Evolutionary conservation across 2,113 vertebrate species (phyloP).

Genomic region (Seriola quinqueradiata): DNA sequence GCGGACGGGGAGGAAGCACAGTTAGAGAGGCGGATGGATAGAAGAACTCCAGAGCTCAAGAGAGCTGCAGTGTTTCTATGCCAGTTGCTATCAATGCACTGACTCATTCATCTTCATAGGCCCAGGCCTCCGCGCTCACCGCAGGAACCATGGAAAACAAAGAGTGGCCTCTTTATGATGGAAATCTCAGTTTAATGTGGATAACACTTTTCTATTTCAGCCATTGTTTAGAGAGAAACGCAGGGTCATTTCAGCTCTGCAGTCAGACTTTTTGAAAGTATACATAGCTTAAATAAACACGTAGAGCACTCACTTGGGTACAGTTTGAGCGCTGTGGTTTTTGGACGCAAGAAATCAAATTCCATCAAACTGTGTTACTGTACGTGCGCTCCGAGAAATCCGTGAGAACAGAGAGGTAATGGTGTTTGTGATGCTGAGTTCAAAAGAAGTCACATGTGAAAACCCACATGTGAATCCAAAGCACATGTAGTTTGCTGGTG

Average conservation of each 20-base stretch:
- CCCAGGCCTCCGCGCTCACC: conserved; percentile 53
- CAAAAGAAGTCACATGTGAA: background rate
- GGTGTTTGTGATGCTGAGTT: background rate
- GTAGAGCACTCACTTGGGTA: conserved; percentile 37
- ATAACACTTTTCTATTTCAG: conserved; percentile 63
- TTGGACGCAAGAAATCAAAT: conserved; percentile 53
- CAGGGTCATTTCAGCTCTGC: conserved; percentile 25
- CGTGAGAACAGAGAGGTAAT: conserved; percentile 6
- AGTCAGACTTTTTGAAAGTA: conserved; percentile 51
- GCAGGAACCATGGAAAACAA: conserved; percentile 76
- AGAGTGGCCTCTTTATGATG: conserved; percentile 61
- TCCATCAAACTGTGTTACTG: conserved; percentile 37
- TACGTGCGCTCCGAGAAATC: conserved; percentile 13
- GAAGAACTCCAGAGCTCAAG: conserved; percentile 30
- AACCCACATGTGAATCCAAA: conserved; percentile 21
- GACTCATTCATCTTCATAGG: conserved; percentile 65
- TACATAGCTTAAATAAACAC: conserved; percentile 56
- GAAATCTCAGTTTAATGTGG: conserved; percentile 67
- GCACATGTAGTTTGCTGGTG: conserved; percentile 5
- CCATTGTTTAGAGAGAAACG: conserved; percentile 62
- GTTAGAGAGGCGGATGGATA: conserved; percentile 35
- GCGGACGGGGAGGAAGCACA: conserved; percentile 53
- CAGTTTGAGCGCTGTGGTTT: conserved; percentile 48
- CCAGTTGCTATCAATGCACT: conserved; percentile 59
- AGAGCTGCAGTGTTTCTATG: conserved; percentile 41